These are phyloP conservation scores for Lottia gigantea DNA, from an alignment of 2,888 invertebrate genomes.

Conservation along the genomic window DNA sequence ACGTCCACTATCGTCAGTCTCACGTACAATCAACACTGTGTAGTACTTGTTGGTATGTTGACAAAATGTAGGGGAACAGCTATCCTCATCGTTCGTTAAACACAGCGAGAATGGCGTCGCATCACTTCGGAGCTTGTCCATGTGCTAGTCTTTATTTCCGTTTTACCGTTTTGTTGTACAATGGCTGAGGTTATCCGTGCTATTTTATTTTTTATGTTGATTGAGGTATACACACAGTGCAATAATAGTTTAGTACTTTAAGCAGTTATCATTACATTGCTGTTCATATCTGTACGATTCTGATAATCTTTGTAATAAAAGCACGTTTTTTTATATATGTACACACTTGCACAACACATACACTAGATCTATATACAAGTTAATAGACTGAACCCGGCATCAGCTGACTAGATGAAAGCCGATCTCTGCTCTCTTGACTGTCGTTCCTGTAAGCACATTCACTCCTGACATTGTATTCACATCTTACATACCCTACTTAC, in stretches of 20 bases:
- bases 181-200: no score
- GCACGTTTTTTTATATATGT: no score
- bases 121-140: slow-evolving; percentile 10
- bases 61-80: not conserved
- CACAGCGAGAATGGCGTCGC: slow-evolving; percentile 3
- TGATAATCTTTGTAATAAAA: no score
- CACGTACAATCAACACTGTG: slow-evolving; percentile 1
- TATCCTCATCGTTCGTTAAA: slow-evolving; percentile 5
- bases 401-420: slow-evolving; percentile 7
- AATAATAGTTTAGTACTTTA: no score
- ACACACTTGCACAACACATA: no score
- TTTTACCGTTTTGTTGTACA: not conserved
- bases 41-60: not conserved
- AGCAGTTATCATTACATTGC: no score
- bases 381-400: not conserved
- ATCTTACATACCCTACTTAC: not conserved
- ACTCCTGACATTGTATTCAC: not conserved
- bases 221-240: no score
- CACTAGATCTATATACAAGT: no score
- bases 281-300: no score
- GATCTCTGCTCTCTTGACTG: slow-evolving; percentile 9
- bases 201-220: no score
- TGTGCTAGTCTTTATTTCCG: slow-evolving; percentile 10
- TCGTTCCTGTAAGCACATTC: slow-evolving; percentile 4
- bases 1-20: not conserved